phyloP scores from a whole-genome alignment of 2,113 vertebrate genomes.

The Dolichotis patagonum region DNA sequence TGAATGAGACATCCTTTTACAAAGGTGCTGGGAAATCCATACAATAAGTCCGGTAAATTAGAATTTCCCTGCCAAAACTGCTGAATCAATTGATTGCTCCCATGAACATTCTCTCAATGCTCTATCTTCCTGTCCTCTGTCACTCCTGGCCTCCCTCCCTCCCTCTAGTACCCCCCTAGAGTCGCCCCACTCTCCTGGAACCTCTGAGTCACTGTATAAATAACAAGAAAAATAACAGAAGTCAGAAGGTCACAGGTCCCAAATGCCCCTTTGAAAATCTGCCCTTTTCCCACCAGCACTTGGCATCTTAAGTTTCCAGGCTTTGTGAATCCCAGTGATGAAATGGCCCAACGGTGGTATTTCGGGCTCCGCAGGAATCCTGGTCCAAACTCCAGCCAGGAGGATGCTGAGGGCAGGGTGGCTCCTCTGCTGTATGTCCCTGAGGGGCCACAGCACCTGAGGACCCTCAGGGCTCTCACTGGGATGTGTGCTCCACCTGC shows the following conservation, averaged over 20 bases:
- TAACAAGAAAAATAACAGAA: conserved; percentile 71
- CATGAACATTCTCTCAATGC: neutral
- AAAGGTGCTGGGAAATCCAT: conserved; percentile 68
- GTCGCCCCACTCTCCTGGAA: neutral
- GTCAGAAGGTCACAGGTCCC: conserved; percentile 69
- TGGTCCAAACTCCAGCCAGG: neutral
- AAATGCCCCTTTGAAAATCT: conserved; percentile 39
- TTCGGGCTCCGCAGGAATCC: neutral
- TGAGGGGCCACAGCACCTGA: neutral
- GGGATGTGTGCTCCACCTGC: neutral
- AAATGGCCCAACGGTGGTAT: neutral
- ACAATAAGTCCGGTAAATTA: conserved; percentile 73
- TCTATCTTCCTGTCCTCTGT: neutral
- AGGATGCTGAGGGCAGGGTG: neutral
- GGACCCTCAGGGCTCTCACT: neutral
- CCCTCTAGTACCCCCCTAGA: neutral
- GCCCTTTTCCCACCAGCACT: conserved; percentile 67
- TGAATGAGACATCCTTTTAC: conserved; percentile 53
- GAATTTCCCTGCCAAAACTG: conserved; percentile 61
- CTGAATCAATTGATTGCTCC: conserved; percentile 71
- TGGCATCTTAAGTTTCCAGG: neutral
- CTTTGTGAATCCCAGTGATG: neutral
- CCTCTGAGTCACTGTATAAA: conserved; percentile 77
- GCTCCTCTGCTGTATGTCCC: neutral
- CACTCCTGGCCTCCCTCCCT: neutral